Evolutionary conservation across 2,113 vertebrate genomes (phyloP).

Genomic region (Turdus rufiventris): DNA sequence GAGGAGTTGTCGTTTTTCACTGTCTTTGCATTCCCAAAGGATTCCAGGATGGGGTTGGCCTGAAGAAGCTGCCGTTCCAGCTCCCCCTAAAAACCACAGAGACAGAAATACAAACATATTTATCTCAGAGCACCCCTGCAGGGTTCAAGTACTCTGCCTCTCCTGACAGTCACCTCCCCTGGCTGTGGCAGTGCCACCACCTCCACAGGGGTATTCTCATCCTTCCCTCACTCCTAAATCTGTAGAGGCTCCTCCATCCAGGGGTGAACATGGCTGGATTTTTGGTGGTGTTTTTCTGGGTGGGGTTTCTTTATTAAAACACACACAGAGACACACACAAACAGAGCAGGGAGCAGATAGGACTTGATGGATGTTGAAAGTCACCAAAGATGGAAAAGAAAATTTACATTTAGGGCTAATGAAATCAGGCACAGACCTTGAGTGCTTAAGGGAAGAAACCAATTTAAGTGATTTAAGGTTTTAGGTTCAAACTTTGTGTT

Average conservation of each 20-base stretch:
- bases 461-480: not conserved
- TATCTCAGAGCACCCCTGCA: not conserved
- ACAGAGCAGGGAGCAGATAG: not conserved
- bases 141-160: not conserved
- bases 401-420: not conserved
- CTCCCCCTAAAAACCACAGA: constrained; percentile 83
- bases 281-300: not conserved
- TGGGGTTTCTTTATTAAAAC: not conserved
- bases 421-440: constrained; percentile 40
- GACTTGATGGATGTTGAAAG: not conserved
- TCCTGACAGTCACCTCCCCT: not conserved
- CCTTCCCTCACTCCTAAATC: not conserved
- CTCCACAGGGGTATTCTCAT: not conserved
- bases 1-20: constrained; percentile 99
- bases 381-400: not conserved
- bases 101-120: not conserved
- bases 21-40: constrained; percentile 97
- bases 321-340: not conserved
- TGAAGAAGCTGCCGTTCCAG: constrained; percentile 95
- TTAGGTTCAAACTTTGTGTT: not conserved
- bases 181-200: not conserved
- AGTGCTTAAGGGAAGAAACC: not conserved
- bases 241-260: not conserved
- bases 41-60: constrained; percentile 96
- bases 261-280: not conserved